A percentile compares a stretch with the other conserved stretches of the same genome.
phyloP scores from a whole-genome alignment of 1,140 invertebrate genomes.

The Heliconius melpomene region DNA sequence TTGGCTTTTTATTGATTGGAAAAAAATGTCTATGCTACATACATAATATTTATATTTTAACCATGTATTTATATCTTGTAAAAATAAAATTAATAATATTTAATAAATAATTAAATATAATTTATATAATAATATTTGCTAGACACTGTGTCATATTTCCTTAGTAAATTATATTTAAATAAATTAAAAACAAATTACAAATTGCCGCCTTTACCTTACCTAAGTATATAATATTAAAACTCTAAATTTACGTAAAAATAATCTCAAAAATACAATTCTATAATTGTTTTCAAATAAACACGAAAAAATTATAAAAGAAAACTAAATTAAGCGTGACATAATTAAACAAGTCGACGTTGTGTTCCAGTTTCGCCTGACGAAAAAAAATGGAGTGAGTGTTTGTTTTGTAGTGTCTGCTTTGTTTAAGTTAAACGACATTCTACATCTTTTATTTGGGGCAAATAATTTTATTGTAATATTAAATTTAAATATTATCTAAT shows the following conservation, averaged over 20 bases:
- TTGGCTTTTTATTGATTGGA: conserved; percentile 2
- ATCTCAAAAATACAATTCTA: background rate
- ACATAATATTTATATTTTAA: background rate
- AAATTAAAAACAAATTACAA: background rate
- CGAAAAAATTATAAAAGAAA: conserved; percentile 6
- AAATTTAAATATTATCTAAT: background rate
- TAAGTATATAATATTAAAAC: background rate
- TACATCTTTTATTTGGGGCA: background rate
- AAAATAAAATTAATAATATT: background rate
- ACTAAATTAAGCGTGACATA: conserved; percentile 18
- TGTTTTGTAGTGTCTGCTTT: conserved; percentile 17
- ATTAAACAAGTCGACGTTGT: conserved; percentile 19
- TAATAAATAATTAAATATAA: background rate
- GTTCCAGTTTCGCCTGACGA: conserved; percentile 17
- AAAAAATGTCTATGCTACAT: background rate
- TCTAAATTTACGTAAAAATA: background rate
- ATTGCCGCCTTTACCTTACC: background rate
- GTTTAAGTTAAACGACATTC: conserved; percentile 7
- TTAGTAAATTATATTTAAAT: background rate
- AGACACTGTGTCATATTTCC: background rate
- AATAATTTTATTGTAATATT: background rate
- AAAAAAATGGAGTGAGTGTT: conserved; percentile 16
- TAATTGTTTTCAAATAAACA: conserved; percentile 8
- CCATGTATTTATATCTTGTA: no score
- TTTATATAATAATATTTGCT: background rate